Conservation (phyloP, 2,113 vertebrate species). For the Labeo catla region DNA sequence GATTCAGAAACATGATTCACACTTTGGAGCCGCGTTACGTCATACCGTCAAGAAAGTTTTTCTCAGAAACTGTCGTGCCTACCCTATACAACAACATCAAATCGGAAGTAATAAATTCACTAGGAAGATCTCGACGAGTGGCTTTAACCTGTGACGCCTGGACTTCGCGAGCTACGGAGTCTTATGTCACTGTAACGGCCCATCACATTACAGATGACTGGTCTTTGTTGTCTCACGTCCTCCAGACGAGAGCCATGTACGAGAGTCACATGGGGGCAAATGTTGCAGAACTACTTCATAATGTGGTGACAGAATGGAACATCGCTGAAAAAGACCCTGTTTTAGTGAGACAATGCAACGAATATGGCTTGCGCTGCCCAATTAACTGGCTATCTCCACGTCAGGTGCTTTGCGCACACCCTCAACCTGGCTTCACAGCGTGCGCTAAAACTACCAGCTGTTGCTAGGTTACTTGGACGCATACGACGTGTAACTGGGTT, state of each 20-base stretch:
- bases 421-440: slow-evolving; percentile 35
- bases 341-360: slow-evolving; percentile 25
- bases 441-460: slow-evolving; percentile 36
- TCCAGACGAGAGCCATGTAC: slow-evolving; percentile 31
- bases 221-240: slow-evolving; percentile 9
- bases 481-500: slow-evolving; percentile 22
- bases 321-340: slow-evolving; percentile 9
- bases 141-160: slow-evolving; percentile 1
- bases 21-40: slow-evolving; percentile 1
- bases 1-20: slow-evolving; percentile 30
- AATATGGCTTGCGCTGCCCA: slow-evolving; percentile 28
- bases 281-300: slow-evolving; percentile 21
- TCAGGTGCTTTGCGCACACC: slow-evolving; percentile 27
- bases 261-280: slow-evolving; percentile 35
- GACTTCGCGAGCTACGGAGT: not conserved
- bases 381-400: slow-evolving; percentile 13
- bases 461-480: slow-evolving; percentile 37
- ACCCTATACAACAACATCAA: too few species aligned
- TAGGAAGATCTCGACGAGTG: too few species aligned
- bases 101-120: too few species aligned
- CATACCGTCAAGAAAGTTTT: not conserved
- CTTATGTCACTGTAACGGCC: slow-evolving; percentile 32
- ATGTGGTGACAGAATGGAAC: slow-evolving; percentile 7
- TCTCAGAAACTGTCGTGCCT: not conserved
- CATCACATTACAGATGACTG: slow-evolving; percentile 20